phyloP scores from a whole-genome alignment of 1,140 invertebrate genomes.

The Drosophila lowei region DNA sequence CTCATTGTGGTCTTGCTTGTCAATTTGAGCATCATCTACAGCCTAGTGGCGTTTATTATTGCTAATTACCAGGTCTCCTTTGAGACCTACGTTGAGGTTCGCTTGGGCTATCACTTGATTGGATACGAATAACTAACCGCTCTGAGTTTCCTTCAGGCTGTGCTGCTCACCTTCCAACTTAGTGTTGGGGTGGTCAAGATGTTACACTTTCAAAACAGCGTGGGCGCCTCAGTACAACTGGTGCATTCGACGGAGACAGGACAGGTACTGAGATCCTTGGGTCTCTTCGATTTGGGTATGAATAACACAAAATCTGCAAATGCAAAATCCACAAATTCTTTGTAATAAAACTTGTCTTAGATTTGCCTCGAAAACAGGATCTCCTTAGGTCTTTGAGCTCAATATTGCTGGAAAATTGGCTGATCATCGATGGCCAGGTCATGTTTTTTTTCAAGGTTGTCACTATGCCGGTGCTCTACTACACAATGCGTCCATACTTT shows the following conservation, averaged over 20 bases:
- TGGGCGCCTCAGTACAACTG: slow-evolving; percentile 35
- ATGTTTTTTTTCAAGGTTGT: slow-evolving; percentile 73
- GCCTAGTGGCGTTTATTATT: slow-evolving; percentile 52
- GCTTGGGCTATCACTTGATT: not conserved
- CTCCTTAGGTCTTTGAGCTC: slow-evolving; percentile 29
- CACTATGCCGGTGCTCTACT: slow-evolving; percentile 65
- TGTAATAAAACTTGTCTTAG: slow-evolving; percentile 1
- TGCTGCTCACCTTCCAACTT: slow-evolving; percentile 59
- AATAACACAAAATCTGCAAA: rapidly evolving
- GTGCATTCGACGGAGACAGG: slow-evolving; percentile 48
- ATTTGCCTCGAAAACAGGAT: slow-evolving; percentile 26
- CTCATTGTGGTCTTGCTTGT: slow-evolving; percentile 30
- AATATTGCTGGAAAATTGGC: slow-evolving; percentile 52
- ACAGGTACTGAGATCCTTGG: slow-evolving; percentile 36
- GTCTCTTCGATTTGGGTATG: slow-evolving; percentile 60
- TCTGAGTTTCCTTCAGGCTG: slow-evolving; percentile 26
- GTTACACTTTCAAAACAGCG: slow-evolving; percentile 51
- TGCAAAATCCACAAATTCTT: not conserved
- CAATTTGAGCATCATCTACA: slow-evolving; percentile 60
- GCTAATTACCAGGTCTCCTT: slow-evolving; percentile 59
- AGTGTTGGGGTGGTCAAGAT: slow-evolving; percentile 62
- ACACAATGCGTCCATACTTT: slow-evolving; percentile 58
- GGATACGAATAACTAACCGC: not conserved
- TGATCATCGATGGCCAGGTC: slow-evolving; percentile 55
- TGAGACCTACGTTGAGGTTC: slow-evolving; percentile 68